Conservation (phyloP, 2,888 invertebrate genomes). For the Cylloceria caligata region DNA sequence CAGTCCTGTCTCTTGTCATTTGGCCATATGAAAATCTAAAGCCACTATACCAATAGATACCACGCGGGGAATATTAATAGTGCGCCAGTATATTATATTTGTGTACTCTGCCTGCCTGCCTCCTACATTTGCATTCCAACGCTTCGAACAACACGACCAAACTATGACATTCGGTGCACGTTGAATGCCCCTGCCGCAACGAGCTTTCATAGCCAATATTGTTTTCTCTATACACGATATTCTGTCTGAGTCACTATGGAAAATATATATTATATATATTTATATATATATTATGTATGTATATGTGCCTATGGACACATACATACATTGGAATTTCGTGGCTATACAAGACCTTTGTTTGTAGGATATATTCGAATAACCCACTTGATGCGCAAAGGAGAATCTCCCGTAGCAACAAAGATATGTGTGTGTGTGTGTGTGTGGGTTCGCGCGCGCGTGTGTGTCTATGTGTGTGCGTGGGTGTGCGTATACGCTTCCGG, state of each 20-base stretch:
- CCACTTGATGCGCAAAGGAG: slow-evolving; percentile 38
- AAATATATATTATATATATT: slow-evolving; percentile 9
- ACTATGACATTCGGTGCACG: slow-evolving; percentile 41
- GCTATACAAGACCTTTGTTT: slow-evolving; percentile 28
- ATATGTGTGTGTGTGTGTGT: background rate
- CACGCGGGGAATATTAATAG: slow-evolving; percentile 10
- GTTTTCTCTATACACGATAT: slow-evolving; percentile 42
- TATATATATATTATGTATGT: background rate
- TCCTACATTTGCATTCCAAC: slow-evolving; percentile 20
- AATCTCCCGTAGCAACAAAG: slow-evolving; percentile 12
- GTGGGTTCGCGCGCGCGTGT: no score
- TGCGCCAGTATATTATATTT: slow-evolving; percentile 1
- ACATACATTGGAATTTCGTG: slow-evolving; percentile 7
- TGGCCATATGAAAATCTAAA: slow-evolving; percentile 10
- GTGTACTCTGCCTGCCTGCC: background rate
- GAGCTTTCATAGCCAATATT: slow-evolving; percentile 42
- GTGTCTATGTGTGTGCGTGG: background rate
- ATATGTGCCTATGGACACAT: background rate
- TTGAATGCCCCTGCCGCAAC: slow-evolving; percentile 19
- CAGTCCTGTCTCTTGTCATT: slow-evolving; percentile 3
- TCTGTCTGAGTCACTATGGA: slow-evolving; percentile 6
- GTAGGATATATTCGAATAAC: slow-evolving; percentile 39
- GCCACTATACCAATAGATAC: background rate
- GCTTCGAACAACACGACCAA: slow-evolving; percentile 9
- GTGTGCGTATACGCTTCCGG: background rate